Conservation (phyloP, 2,888 invertebrate species). For the Eupeodes latifasciatus region DNA sequence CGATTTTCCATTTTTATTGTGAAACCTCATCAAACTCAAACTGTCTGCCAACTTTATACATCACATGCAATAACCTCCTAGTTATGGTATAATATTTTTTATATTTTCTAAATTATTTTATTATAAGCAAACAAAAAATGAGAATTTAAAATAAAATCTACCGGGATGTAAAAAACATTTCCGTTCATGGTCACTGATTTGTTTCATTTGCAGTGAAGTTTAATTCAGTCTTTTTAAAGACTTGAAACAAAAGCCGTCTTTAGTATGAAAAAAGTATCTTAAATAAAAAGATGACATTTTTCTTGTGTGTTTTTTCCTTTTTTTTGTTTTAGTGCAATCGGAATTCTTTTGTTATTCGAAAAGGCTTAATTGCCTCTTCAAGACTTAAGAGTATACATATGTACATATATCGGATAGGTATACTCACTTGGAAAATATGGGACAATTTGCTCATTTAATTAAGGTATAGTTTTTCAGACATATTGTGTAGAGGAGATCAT, state of each 20-base stretch:
- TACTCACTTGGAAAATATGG: background rate
- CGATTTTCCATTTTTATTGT: background rate
- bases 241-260: constrained; percentile 8
- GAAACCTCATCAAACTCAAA: background rate
- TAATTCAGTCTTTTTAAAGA: background rate
- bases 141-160: background rate
- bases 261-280: background rate
- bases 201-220: constrained; percentile 32
- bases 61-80: background rate
- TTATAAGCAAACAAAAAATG: background rate
- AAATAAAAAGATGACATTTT: background rate
- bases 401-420: no score
- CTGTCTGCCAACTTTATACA: background rate
- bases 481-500: no score
- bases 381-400: background rate
- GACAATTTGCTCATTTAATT: background rate
- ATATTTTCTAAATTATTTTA: background rate
- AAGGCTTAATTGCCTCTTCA: background rate
- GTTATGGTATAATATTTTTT: background rate
- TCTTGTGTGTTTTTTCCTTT: background rate
- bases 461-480: background rate
- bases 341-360: constrained; percentile 15
- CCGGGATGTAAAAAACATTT: constrained; percentile 47
- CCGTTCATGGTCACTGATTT: constrained; percentile 45
- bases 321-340: constrained; percentile 10